Evolutionary conservation across 2,113 vertebrate genomes (phyloP), one percentile per base, ranked within the genome.

Genomic region (Canis aureus): DNA sequence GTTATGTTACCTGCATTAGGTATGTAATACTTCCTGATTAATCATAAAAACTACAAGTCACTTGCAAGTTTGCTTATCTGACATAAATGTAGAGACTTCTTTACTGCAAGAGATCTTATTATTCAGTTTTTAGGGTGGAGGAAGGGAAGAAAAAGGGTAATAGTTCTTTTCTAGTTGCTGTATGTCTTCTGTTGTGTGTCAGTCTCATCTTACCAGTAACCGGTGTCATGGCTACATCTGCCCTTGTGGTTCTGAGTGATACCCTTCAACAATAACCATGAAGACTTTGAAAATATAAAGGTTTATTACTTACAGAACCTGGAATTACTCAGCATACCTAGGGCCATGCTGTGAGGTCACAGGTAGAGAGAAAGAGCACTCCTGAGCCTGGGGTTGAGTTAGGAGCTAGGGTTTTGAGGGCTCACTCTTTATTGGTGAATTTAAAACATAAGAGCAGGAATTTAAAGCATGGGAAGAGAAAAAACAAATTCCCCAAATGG

Each of bases 21-120:
- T 85, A 74, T 87, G 1, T 85, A 83, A 20, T 93, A 87, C 53
- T 97, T 96, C 86, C 76, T 94, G 64, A 87, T 71, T 67, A 76
- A 69, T 90, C 32, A 73, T 95, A 95, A 91, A 94, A 91, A 55
- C 73, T 86, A 51, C 38, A 89, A 6, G n/a, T 96, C 6, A 67
- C 11, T 80, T 95, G 69, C 32, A 73, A 73, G 5, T 97, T 97
- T 94, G 80, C 60, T 59, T 92, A 73, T 32, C 11, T 94, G 74
- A 12, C 38, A 90, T 27, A 95, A 94, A 71, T 11, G 23, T 59
- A 93, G 49, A 81, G 12, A 84, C n/a, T 88, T 80, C 20, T 89
- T 82, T 69, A 53, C 51, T 76, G 29, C 20, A 71, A 32, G 64
- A 90, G 53, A 49, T 96, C 35, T 53, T 96, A 60, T n/a, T 97